These are phyloP conservation scores for Trichogramma evanescens DNA, from an alignment of 2,888 invertebrate genomes.

Conservation along the genomic window DNA sequence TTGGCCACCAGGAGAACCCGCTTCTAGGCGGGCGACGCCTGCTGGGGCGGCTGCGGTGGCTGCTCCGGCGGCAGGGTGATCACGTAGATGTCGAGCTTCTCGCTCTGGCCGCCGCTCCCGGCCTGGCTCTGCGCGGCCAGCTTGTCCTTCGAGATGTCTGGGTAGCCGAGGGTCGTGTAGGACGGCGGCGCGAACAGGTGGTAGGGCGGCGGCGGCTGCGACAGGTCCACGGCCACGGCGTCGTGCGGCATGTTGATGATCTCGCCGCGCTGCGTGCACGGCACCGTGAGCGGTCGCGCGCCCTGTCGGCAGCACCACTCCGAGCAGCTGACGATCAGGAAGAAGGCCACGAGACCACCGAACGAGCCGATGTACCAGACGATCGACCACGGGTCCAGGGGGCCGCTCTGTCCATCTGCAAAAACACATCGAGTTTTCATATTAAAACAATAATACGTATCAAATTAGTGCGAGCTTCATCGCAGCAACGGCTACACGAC, in stretches of 20 bases:
- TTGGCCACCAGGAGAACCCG: conserved; percentile 19
- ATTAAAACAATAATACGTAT: no score
- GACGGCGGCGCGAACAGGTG: conserved; percentile 54
- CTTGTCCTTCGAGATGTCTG: conserved; percentile 48
- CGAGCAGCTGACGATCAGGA: conserved; percentile 53
- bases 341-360: conserved; percentile 53
- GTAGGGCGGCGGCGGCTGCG: conserved; percentile 52
- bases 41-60: conserved; percentile 27
- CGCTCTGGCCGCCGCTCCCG: conserved; percentile 28
- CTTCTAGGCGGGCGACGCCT: conserved; percentile 16
- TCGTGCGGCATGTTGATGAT: conserved; percentile 10
- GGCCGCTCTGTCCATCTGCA: conserved; percentile 33
- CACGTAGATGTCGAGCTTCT: conserved; percentile 47
- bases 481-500: no score
- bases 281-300: conserved; percentile 35
- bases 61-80: conserved; percentile 47
- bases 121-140: conserved; percentile 42
- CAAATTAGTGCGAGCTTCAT: no score
- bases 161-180: conserved; percentile 49
- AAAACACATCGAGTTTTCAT: no score
- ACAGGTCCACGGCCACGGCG: conserved; percentile 13
- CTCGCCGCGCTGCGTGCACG: conserved; percentile 35
- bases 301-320: conserved; percentile 53
- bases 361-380: conserved; percentile 56
- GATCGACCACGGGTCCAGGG: conserved; percentile 52